Evolutionary conservation across 2,797 vertebrate genomes (phyloP).

Genomic region (Microtus californicus): DNA sequence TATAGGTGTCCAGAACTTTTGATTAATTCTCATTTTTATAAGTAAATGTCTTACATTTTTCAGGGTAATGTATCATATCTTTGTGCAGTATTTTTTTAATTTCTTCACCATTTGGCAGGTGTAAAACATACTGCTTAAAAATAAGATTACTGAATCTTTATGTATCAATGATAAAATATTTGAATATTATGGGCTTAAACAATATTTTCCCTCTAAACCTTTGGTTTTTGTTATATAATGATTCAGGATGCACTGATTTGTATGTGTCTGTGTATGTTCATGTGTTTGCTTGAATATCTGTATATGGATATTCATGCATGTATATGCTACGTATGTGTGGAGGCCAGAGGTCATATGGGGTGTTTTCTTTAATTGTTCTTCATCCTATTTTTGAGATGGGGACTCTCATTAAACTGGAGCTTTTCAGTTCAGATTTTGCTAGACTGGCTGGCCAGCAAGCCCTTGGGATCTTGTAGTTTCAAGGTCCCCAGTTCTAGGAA

Average conservation of each 20-base stretch:
- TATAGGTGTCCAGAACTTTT: not conserved
- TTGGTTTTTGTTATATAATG: not conserved
- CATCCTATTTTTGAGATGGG: not conserved
- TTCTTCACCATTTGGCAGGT: not conserved
- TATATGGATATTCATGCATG: not conserved
- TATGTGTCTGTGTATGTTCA: not conserved
- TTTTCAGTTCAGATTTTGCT: not conserved
- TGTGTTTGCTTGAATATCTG: not conserved
- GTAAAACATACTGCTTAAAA: not conserved
- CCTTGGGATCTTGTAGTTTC: not conserved
- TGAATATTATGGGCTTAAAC: not conserved
- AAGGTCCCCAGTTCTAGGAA: not conserved
- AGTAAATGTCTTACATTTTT: not conserved
- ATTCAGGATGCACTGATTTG: not conserved
- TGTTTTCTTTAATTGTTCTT: not conserved
- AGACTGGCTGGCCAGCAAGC: not conserved
- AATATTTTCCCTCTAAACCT: not conserved
- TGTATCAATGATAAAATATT: not conserved
- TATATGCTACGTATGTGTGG: not conserved
- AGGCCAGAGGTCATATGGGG: not conserved
- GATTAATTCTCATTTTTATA: not conserved
- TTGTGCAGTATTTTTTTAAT: not conserved
- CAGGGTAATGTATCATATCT: not conserved
- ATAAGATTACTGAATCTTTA: not conserved
- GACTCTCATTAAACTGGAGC: not conserved